A percentile compares a stretch with the other conserved stretches of the same genome.
These are phyloP conservation scores for Calonectris borealis DNA, from an alignment of 2,113 vertebrate species.

Conservation along the genomic window DNA sequence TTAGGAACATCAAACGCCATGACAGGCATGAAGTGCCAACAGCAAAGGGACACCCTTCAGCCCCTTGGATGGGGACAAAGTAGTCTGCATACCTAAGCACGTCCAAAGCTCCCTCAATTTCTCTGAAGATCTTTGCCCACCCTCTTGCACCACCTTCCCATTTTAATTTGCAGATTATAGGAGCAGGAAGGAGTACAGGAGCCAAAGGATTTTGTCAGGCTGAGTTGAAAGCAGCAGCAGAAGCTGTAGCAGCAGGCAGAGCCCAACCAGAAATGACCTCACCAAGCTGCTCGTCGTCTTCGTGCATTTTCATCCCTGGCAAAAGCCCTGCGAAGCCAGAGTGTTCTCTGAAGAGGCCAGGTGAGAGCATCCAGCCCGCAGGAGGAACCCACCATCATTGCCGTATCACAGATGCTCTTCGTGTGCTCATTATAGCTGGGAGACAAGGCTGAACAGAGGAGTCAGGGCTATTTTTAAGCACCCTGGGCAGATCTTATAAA, in stretches of 20 bases:
- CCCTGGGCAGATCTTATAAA: not conserved
- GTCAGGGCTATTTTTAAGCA: not conserved
- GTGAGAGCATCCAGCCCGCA: not conserved
- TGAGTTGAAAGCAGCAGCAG: slow-evolving; percentile 16
- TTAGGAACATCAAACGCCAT: not conserved
- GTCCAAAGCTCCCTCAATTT: not conserved
- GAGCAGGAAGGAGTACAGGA: not conserved
- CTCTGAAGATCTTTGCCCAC: not conserved
- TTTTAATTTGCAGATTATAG: slow-evolving; percentile 1
- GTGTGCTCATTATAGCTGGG: not conserved
- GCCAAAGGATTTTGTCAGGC: slow-evolving; percentile 19
- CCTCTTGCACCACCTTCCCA: not conserved
- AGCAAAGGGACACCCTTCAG: not conserved
- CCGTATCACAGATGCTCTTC: not conserved
- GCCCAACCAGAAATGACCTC: slow-evolving; percentile 20
- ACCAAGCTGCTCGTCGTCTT: not conserved
- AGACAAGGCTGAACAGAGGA: not conserved
- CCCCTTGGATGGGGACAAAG: not conserved
- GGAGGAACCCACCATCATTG: not conserved
- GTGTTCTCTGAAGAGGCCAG: not conserved
- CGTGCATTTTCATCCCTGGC: not conserved
- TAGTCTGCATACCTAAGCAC: not conserved
- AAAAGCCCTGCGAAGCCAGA: slow-evolving; percentile 10
- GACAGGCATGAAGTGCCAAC: not conserved
- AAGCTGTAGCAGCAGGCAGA: not conserved